Base-by-base conservation (phyloP, 2,797 vertebrate genomes). In the Protosalanx chinensis region DNA sequence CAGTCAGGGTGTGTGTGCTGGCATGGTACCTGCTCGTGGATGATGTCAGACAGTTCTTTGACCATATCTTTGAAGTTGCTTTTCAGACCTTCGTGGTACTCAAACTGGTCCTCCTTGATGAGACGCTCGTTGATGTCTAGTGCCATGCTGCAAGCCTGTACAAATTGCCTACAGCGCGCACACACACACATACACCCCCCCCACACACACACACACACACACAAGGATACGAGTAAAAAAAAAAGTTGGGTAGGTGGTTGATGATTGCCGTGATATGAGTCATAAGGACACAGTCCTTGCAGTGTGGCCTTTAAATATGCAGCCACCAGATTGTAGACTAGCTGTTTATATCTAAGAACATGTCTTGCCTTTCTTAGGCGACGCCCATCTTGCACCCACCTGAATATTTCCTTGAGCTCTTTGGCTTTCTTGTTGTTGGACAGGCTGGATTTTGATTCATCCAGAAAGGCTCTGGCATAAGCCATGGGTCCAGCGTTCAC, bases 401-500 rank as follows among this genome's bases (percentile, higher is more conserved):
- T 95, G 91, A 99, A 98, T 87, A 97, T 93, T 57, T 98, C 97
- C 84, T 97, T 98, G 3, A 99, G 91, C 7, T 98, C 97, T 78
- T 94, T 97, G 15, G 94, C 93, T 88, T 98, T 98, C 88, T 97
- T 97, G 72, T 70, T 83, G 53, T 91, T 90, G 0, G 94, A 92
- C 81, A 95, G 96, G 88, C 78, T 91, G 53, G 92, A 86, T 82
- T 94, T 96, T 62, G 88, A 92, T 70, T 97, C 95, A 77, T 95
- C 94, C 53, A 99, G 90, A 88, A 99, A 98, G 37, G 96, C 95
- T 81, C 96, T 93, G 33, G 98, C 98, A 4, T 99, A 99, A 1
- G 98, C 96, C 91, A 99, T 92, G 0, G 98, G 98, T 23, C 98
- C 98, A 7, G 97, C 97, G 62, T 99, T 99, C 77, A 99, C 98